Conservation (phyloP, 2,113 vertebrate genomes). For the Tangachromis dhanisi region DNA sequence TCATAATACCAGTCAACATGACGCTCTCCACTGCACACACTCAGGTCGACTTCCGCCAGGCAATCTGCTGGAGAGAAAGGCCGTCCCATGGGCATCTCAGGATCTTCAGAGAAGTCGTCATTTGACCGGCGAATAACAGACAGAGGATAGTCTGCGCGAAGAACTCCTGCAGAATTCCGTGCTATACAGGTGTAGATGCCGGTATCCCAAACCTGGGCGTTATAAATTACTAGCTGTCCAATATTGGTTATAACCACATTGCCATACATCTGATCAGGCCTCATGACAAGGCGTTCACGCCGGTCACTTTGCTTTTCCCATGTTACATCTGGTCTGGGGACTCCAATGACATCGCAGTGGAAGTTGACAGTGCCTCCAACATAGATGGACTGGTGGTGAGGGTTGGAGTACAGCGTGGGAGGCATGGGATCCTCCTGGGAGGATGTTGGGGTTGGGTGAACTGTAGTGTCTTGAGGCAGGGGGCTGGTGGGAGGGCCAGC, state of each 20-base stretch:
- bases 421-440: conserved; percentile 74
- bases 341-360: conserved; percentile 86
- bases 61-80: conserved; percentile 80
- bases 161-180: conserved; percentile 79
- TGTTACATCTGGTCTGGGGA: conserved; percentile 84
- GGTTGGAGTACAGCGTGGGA: conserved; percentile 85
- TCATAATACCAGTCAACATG: conserved; percentile 89
- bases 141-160: conserved; percentile 86
- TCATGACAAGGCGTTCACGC: conserved; percentile 83
- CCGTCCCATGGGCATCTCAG: conserved; percentile 55
- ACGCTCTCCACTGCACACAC: conserved; percentile 72
- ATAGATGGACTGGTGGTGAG: conserved; percentile 82
- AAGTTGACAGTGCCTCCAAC: conserved; percentile 89
- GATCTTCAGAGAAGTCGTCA: conserved; percentile 62
- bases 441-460: conserved; percentile 71
- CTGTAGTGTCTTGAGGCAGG: conserved; percentile 79
- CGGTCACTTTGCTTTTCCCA: conserved; percentile 93
- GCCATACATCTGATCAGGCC: conserved; percentile 95
- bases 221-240: conserved; percentile 94
- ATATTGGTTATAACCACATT: conserved; percentile 96
- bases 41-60: conserved; percentile 71
- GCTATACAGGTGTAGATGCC: conserved; percentile 92
- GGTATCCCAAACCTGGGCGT: conserved; percentile 83
- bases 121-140: conserved; percentile 75
- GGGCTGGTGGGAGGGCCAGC: conserved; percentile 84